Conservation (phyloP, 2,113 vertebrate genomes). For the Glaucidium brasilianum region DNA sequence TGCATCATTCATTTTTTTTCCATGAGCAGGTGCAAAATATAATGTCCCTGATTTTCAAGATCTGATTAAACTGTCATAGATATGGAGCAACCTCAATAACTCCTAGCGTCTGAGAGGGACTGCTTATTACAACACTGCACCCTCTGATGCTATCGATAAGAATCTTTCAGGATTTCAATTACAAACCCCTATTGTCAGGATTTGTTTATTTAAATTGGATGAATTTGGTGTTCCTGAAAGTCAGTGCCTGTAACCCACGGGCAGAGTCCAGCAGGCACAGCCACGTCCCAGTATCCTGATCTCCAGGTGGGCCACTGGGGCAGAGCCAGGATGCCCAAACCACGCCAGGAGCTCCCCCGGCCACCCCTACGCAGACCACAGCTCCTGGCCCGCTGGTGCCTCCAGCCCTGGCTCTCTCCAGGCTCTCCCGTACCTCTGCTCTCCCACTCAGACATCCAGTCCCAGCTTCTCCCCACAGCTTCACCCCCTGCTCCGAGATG, state of each 20-base stretch:
- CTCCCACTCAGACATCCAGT: not conserved
- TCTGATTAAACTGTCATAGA: conserved; percentile 73
- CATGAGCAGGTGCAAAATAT: conserved; percentile 64
- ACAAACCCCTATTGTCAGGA: not conserved
- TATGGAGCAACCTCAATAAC: conserved; percentile 40
- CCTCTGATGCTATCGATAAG: not conserved
- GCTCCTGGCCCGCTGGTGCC: not conserved
- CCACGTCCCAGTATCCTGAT: not conserved
- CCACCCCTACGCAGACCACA: accelerated
- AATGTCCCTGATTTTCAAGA: conserved; percentile 63
- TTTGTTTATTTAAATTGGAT: conserved; percentile 57
- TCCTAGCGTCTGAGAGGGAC: not conserved
- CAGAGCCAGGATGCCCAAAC: not conserved
- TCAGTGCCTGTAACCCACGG: not conserved
- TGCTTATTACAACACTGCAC: not conserved
- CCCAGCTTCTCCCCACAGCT: not conserved
- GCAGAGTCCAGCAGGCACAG: not conserved
- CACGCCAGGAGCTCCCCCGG: accelerated
- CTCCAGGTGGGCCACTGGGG: not conserved
- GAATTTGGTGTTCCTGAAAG: not conserved
- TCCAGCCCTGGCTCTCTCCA: not conserved
- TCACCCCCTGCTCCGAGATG: accelerated
- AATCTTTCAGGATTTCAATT: conserved; percentile 30
- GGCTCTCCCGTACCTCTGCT: accelerated
- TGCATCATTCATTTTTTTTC: not conserved